A percentile compares a stretch with the other conserved stretches of the same genome.
These are phyloP conservation scores for Leptatherina wallacei DNA, from an alignment of 2,797 vertebrate genomes.

Conservation along the genomic window DNA sequence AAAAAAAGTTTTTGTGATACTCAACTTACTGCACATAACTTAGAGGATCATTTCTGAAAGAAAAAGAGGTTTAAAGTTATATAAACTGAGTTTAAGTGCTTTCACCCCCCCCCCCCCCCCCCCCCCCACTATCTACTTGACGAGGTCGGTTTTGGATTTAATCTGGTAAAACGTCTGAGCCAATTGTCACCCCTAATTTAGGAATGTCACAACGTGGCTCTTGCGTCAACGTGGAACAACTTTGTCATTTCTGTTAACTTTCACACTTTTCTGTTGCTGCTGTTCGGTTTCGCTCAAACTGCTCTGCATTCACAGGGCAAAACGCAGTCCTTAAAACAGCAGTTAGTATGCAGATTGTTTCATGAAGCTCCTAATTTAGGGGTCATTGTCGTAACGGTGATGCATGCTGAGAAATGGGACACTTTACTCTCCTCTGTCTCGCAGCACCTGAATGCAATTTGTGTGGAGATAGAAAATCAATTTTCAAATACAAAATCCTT, in stretches of 20 bases:
- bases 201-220: constrained; percentile 4
- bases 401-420: constrained; percentile 35
- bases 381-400: constrained; percentile 45
- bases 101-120: constrained; percentile 1
- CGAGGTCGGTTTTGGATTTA: constrained; percentile 29
- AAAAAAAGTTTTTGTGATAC: background rate
- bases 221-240: background rate
- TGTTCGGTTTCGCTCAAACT: constrained; percentile 40
- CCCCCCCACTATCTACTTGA: constrained; percentile 1
- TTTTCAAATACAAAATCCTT: constrained; percentile 49
- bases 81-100: constrained; percentile 36
- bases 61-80: constrained; percentile 21
- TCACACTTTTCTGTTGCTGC: constrained; percentile 17
- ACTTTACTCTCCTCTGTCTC: constrained; percentile 29
- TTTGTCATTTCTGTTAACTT: constrained; percentile 20
- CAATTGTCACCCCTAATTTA: constrained; percentile 32
- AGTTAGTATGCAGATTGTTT: constrained; percentile 76
- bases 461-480: constrained; percentile 54
- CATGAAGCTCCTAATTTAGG: constrained; percentile 58
- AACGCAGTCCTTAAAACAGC: constrained; percentile 56
- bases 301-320: constrained; percentile 39
- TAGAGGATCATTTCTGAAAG: background rate
- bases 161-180: constrained; percentile 28
- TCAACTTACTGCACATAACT: background rate
- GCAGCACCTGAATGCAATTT: constrained; percentile 35